These are phyloP conservation scores for Coelinius sp. DNA, from an alignment of 2,888 invertebrate genomes.

Conservation along the genomic window DNA sequence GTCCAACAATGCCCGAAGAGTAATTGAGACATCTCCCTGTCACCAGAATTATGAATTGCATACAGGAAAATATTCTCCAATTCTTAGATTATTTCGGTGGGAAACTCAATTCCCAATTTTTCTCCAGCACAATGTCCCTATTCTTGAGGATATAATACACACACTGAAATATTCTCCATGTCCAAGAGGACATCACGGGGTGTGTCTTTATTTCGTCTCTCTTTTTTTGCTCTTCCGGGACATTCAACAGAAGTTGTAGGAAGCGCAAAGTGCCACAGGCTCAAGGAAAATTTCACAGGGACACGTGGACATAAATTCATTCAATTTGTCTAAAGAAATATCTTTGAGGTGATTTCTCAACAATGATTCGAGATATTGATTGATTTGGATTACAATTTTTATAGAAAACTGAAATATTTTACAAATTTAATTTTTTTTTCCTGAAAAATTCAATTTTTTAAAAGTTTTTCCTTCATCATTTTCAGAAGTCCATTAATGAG, in stretches of 20 bases:
- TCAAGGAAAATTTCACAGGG: conserved; percentile 34
- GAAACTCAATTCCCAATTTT: conserved; percentile 30
- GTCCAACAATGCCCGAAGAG: conserved; percentile 46
- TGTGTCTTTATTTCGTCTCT: conserved; percentile 15
- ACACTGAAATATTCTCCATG: conserved; percentile 11
- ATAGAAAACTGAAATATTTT: no score
- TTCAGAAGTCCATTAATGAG: no score
- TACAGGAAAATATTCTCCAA: conserved; percentile 55
- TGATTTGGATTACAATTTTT: neutral
- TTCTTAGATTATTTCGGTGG: conserved; percentile 29
- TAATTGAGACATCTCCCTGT: conserved; percentile 61
- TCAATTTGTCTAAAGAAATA: neutral
- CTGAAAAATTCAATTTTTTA: no score
- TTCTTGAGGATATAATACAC: conserved; percentile 22
- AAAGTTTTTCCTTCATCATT: no score
- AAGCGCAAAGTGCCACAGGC: conserved; percentile 38
- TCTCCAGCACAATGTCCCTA: conserved; percentile 49
- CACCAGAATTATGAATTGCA: conserved; percentile 36
- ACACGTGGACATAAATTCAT: conserved; percentile 25
- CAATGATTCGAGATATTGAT: neutral
- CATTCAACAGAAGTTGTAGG: conserved; percentile 38
- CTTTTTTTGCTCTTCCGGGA: conserved; percentile 42
- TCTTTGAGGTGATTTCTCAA: neutral
- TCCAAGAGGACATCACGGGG: conserved; percentile 15
- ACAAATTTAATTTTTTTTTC: no score